These are phyloP conservation scores for Takifugu flavidus DNA, from an alignment of 2,113 vertebrate genomes.

Conservation along the genomic window DNA sequence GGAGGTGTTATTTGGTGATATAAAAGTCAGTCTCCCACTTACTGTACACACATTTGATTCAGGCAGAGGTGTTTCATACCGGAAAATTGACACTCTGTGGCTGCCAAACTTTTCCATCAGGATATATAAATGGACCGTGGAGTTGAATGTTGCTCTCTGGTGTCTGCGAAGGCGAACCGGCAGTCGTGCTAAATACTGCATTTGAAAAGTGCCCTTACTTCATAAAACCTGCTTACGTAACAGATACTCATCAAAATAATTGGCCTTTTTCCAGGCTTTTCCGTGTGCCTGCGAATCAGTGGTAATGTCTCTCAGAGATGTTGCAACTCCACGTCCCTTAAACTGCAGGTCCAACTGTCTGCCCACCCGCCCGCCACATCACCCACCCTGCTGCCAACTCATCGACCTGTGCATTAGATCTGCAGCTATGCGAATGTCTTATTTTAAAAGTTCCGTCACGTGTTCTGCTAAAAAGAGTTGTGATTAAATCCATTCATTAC, in stretches of 20 bases:
- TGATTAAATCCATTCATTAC: slow-evolving; percentile 63
- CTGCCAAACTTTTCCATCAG: slow-evolving; percentile 43
- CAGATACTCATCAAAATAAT: no score
- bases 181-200: no score
- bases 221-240: no score
- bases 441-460: slow-evolving; percentile 40
- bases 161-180: no score
- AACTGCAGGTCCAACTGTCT: no score
- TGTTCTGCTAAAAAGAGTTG: slow-evolving; percentile 41
- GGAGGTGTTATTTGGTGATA: slow-evolving; percentile 44
- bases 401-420: slow-evolving; percentile 5
- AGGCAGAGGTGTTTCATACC: slow-evolving; percentile 44
- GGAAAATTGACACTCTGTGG: slow-evolving; percentile 31
- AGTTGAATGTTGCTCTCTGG: slow-evolving; percentile 7
- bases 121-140: slow-evolving; percentile 46
- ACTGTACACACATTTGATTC: slow-evolving; percentile 29
- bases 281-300: no score
- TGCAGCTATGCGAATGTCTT: slow-evolving; percentile 28
- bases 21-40: slow-evolving; percentile 53
- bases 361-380: no score
- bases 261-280: no score
- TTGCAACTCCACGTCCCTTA: no score
- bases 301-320: no score
- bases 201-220: no score
- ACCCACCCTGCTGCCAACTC: no score